Conservation (phyloP, 2,888 invertebrate genomes). For the Apotomis turbidana region DNA sequence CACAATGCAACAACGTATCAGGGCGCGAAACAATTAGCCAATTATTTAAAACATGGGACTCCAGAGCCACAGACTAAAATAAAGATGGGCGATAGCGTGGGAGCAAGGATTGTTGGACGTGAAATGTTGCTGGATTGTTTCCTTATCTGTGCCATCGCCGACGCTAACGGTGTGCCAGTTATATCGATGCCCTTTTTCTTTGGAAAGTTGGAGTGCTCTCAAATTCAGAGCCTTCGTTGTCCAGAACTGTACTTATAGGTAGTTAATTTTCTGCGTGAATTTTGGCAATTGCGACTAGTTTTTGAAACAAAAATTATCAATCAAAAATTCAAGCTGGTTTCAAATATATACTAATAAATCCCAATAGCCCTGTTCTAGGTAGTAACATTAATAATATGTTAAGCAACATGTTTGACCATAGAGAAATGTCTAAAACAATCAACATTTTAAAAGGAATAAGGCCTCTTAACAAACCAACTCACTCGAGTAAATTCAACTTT, state of each 20-base stretch:
- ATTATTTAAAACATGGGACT: slow-evolving; percentile 35
- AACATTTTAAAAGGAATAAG: no score
- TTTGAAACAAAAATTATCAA: no score
- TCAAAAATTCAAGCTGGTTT: no score
- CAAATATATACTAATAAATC: no score
- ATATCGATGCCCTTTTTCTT: slow-evolving; percentile 13
- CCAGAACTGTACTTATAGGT: neutral
- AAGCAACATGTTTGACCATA: no score
- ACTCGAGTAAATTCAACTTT: no score
- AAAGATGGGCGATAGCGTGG: slow-evolving; percentile 39
- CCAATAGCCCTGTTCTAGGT: no score
- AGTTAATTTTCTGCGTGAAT: no score
- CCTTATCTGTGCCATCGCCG: slow-evolving; percentile 36
- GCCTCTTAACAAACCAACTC: no score
- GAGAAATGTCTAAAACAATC: no score
- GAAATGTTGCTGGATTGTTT: slow-evolving; percentile 40
- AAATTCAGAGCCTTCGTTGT: neutral
- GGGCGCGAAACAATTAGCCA: slow-evolving; percentile 40
- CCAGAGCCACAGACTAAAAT: slow-evolving; percentile 33
- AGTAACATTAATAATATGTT: no score
- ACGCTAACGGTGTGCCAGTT: slow-evolving; percentile 29
- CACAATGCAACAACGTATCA: slow-evolving; percentile 17
- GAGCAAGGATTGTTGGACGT: slow-evolving; percentile 41
- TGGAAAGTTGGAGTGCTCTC: slow-evolving; percentile 11
- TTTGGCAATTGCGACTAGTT: no score